A percentile compares a stretch with the other conserved stretches of the same genome.
Evolutionary conservation across 35 echinoderm and acorn worm species (phyloP).

Genomic region (Lytechinus pictus): DNA sequence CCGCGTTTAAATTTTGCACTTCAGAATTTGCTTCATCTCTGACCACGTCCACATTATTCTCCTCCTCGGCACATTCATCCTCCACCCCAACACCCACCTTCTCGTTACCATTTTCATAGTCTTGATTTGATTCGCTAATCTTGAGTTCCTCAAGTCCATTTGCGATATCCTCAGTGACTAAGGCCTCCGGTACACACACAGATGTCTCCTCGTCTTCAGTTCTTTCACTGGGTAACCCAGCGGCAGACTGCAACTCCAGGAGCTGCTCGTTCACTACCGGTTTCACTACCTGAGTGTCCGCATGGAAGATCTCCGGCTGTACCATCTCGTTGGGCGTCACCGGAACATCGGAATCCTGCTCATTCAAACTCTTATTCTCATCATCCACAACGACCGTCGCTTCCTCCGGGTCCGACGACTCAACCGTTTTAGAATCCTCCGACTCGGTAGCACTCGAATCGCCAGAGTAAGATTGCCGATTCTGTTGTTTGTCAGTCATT

Average conservation of each 20-base stretch:
- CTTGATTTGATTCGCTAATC: neutral
- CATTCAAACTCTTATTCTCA: neutral
- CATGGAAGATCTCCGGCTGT: conserved; percentile 9
- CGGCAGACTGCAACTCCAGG: neutral
- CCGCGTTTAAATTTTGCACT: neutral
- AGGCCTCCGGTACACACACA: neutral
- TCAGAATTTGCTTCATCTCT: neutral
- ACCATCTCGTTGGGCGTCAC: neutral
- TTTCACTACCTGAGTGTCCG: neutral
- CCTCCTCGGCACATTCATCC: neutral
- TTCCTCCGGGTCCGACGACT: conserved; percentile 56
- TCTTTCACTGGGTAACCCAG: conserved; percentile 17
- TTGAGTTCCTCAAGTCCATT: neutral
- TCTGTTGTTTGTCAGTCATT: neutral
- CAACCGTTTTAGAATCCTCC: conserved; percentile 50
- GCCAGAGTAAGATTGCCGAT: conserved; percentile 49
- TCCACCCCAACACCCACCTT: neutral
- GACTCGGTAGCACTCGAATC: conserved; percentile 68
- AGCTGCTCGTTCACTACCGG: conserved; percentile 37
- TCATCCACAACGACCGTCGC: neutral
- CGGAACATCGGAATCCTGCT: neutral
- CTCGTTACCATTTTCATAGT: neutral
- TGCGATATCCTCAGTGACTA: neutral
- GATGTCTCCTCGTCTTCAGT: neutral
- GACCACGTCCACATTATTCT: neutral